Evolutionary conservation across 2,797 vertebrate species (phyloP).

Genomic region (Falco biarmicus): DNA sequence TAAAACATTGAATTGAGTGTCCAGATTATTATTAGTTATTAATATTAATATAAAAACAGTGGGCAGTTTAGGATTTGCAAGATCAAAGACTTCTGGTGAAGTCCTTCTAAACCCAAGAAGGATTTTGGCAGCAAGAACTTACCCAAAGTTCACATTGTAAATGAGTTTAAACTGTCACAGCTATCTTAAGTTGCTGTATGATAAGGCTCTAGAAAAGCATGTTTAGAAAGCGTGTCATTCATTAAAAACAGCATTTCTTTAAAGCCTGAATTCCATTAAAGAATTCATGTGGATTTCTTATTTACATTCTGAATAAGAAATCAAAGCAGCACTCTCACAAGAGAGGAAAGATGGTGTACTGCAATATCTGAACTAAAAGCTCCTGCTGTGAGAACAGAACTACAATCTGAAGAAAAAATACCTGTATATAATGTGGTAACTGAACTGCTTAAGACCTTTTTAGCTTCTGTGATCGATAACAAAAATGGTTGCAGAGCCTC

Average conservation of each 20-base stretch:
- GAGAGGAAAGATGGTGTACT: too few relatives aligned
- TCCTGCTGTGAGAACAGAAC: background rate
- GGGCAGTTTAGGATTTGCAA: background rate
- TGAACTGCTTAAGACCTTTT: background rate
- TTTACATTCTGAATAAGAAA: background rate
- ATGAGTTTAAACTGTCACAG: background rate
- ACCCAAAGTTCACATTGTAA: background rate
- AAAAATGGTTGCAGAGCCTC: background rate
- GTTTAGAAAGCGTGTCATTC: background rate
- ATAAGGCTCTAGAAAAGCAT: background rate
- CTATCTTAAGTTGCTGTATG: background rate
- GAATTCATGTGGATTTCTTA: background rate
- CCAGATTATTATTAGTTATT: background rate
- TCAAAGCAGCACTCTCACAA: background rate
- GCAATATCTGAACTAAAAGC: background rate
- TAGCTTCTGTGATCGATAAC: background rate
- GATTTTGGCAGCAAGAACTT: background rate
- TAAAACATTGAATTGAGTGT: background rate
- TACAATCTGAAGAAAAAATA: background rate
- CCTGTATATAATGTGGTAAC: background rate
- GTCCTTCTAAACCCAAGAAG: background rate
- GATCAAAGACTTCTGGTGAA: background rate
- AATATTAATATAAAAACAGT: too few relatives aligned
- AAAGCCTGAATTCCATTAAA: background rate
- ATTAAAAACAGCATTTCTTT: background rate